These are phyloP conservation scores for Campoplex capitator DNA, from an alignment of 2,888 invertebrate species.

Conservation along the genomic window DNA sequence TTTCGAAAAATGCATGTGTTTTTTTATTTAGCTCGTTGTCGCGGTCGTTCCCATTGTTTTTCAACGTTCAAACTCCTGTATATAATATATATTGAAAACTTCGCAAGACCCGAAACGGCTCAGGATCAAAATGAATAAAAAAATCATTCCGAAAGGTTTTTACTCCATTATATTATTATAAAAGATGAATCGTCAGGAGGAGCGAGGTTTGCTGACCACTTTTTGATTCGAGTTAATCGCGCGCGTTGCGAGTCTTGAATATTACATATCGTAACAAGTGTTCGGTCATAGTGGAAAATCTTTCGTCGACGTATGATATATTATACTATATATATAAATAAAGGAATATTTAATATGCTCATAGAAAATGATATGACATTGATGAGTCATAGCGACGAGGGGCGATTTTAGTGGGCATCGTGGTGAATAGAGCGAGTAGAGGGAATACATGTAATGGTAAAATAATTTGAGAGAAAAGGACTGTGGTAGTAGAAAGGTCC, in stretches of 20 bases:
- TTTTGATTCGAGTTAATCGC: not conserved
- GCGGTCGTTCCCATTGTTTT: too few species aligned
- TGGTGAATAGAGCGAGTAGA: constrained; percentile 1
- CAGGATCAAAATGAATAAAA: too few species aligned
- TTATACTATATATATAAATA: not conserved
- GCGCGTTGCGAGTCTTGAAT: not conserved
- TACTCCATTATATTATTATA: too few species aligned
- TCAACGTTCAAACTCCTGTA: too few species aligned
- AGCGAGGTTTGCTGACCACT: not conserved
- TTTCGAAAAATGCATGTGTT: not conserved
- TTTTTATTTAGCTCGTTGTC: too few species aligned
- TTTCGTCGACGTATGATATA: not conserved
- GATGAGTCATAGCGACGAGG: not conserved
- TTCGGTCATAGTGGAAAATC: not conserved
- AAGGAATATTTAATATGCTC: not conserved
- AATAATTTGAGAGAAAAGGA: constrained; percentile 30
- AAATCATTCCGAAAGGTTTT: too few species aligned
- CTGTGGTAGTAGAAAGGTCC: constrained; percentile 35
- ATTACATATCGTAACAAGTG: not conserved
- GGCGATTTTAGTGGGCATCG: not conserved
- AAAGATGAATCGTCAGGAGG: too few species aligned
- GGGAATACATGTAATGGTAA: constrained; percentile 3
- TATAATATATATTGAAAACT: too few species aligned
- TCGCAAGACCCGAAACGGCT: too few species aligned
- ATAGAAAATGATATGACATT: not conserved